A percentile compares a stretch with the other conserved stretches of the same genome.
Evolutionary conservation across 2,888 invertebrate genomes (phyloP).

Genomic region (Anticlea derivata): DNA sequence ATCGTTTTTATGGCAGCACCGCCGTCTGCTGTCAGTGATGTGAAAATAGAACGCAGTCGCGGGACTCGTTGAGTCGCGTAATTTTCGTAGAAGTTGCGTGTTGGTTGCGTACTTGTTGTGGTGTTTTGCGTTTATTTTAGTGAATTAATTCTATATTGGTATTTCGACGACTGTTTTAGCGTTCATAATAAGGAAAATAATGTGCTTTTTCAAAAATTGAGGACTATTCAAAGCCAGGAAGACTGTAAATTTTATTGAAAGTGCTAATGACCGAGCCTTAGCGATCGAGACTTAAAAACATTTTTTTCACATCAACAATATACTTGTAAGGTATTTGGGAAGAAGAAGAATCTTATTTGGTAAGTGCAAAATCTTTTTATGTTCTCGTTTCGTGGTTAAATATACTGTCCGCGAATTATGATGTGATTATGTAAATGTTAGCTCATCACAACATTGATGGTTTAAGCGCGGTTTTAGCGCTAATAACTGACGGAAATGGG

Average conservation of each 20-base stretch:
- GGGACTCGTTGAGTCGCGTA: constrained; percentile 34
- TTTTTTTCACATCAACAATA: constrained; percentile 30
- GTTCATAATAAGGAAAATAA: constrained; percentile 24
- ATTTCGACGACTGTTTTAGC: constrained; percentile 26
- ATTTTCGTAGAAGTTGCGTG: constrained; percentile 64
- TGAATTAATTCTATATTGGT: constrained; percentile 41
- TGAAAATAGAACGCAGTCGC: constrained; percentile 29
- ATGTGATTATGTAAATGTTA: constrained; percentile 15
- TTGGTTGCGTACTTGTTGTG: constrained; percentile 59
- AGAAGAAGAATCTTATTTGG: constrained; percentile 21
- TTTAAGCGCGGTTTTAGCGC: constrained; percentile 16
- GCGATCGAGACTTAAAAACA: constrained; percentile 28
- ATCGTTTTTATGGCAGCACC: constrained; percentile 20
- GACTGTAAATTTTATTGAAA: constrained; percentile 20
- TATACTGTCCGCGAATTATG: constrained; percentile 4
- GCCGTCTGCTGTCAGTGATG: constrained; percentile 22
- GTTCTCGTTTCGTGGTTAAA: constrained; percentile 17
- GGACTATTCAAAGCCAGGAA: constrained; percentile 1
- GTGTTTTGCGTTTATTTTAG: constrained; percentile 54
- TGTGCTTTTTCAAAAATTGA: constrained; percentile 22
- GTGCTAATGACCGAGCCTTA: constrained; percentile 22
- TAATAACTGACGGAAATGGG: constrained; percentile 22
- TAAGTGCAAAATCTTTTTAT: constrained; percentile 27
- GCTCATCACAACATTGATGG: constrained; percentile 30
- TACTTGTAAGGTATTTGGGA: constrained; percentile 21